Evolutionary conservation across 2,113 vertebrate genomes (phyloP).

Genomic region (Callithrix jacchus): DNA sequence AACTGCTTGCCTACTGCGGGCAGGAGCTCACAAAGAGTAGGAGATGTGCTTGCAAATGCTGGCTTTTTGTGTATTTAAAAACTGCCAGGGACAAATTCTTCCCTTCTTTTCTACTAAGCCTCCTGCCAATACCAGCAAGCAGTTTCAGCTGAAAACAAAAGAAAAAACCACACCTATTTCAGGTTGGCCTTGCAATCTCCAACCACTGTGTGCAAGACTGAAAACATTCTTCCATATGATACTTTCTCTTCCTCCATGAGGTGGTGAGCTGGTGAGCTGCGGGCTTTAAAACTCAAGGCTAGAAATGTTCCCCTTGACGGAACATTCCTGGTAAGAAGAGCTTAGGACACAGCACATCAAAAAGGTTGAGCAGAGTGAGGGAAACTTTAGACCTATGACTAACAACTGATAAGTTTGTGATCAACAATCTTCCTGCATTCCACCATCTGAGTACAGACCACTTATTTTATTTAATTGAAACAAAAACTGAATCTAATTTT

Average conservation of each 20-base stretch:
- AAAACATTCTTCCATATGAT: slow-evolving; percentile 56
- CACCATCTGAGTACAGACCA: background rate
- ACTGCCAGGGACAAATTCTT: slow-evolving; percentile 57
- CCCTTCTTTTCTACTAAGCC: slow-evolving; percentile 49
- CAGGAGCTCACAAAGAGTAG: slow-evolving; percentile 57
- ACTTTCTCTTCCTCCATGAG: slow-evolving; percentile 53
- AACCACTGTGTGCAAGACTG: slow-evolving; percentile 37
- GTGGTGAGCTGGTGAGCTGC: slow-evolving; percentile 22
- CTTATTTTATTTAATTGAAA: slow-evolving; percentile 11
- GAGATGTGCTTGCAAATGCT: slow-evolving; percentile 52
- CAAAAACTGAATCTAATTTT: background rate
- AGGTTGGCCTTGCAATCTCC: slow-evolving; percentile 52
- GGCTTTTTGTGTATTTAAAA: slow-evolving; percentile 68
- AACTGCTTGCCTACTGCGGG: slow-evolving; percentile 66
- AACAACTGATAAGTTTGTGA: background rate
- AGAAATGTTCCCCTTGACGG: background rate
- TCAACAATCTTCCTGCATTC: background rate
- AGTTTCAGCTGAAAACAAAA: background rate
- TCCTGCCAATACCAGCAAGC: slow-evolving; percentile 75
- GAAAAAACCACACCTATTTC: slow-evolving; percentile 65
- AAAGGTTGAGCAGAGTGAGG: background rate
- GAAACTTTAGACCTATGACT: background rate
- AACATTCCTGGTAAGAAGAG: background rate
- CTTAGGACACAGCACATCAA: background rate
- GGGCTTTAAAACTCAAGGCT: slow-evolving; percentile 50